A percentile compares a stretch with the other conserved stretches of the same genome.
Conservation (phyloP, 2,113 vertebrate species). For the Neolamprologus hecqui region DNA sequence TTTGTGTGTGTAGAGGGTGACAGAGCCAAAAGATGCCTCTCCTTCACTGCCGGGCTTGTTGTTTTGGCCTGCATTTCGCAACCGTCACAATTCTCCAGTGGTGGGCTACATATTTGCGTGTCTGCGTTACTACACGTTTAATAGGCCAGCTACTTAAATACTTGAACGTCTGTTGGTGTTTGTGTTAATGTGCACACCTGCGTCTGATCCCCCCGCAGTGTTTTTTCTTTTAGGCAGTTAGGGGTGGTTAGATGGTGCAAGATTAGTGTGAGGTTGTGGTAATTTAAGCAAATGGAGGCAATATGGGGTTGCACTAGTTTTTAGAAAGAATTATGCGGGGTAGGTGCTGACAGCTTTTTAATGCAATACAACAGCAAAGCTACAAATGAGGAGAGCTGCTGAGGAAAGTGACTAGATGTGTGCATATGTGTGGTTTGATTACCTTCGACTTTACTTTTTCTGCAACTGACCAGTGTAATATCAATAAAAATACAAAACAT, state of each 20-base stretch:
- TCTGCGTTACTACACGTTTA: not conserved
- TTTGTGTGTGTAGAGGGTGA: not conserved
- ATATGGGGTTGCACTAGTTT: not conserved
- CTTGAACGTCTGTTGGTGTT: not conserved
- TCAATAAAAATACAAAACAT: not conserved
- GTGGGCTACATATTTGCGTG: not conserved
- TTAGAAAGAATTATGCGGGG: rapidly evolving
- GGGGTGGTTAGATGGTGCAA: not conserved
- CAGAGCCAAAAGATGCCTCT: not conserved
- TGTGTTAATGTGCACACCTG: not conserved
- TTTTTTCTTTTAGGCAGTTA: not conserved
- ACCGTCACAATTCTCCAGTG: not conserved
- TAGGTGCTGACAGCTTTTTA: not conserved
- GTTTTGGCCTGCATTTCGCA: not conserved
- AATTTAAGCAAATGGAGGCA: not conserved
- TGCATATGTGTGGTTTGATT: not conserved
- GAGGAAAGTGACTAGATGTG: not conserved
- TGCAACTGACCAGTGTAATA: not conserved
- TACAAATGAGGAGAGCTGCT: not conserved
- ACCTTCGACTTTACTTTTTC: not conserved
- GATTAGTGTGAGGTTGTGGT: not conserved
- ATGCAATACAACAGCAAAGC: not conserved
- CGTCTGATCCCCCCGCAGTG: not conserved
- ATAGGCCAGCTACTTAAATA: not conserved
- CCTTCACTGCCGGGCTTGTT: not conserved